These are phyloP conservation scores for Mechanitis mazaeus DNA, from an alignment of 2,888 invertebrate species.

Conservation along the genomic window DNA sequence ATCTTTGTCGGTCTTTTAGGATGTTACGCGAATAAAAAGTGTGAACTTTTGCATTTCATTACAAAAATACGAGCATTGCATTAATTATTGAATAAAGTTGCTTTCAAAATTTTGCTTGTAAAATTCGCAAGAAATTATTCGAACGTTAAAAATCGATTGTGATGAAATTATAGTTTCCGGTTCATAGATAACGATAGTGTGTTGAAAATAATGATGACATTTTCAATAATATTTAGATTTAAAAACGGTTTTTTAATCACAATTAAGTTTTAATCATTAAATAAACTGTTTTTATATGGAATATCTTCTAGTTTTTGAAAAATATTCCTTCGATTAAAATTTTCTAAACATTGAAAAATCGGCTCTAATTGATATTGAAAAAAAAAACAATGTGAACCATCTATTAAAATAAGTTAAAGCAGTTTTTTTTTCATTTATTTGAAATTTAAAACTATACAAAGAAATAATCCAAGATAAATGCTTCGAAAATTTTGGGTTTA, in stretches of 20 bases:
- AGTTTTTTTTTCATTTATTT: too few relatives aligned
- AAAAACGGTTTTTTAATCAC: neutral
- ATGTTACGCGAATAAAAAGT: constrained; percentile 49
- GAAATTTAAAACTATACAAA: too few relatives aligned
- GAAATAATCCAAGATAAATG: too few relatives aligned
- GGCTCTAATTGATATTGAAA: too few relatives aligned
- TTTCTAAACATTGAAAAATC: too few relatives aligned
- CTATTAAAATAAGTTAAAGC: too few relatives aligned
- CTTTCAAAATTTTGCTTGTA: constrained; percentile 32
- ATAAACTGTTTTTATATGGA: too few relatives aligned
- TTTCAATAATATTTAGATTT: constrained; percentile 11
- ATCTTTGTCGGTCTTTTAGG: constrained; percentile 34
- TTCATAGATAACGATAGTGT: constrained; percentile 33
- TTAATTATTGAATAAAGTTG: constrained; percentile 39
- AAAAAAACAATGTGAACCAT: too few relatives aligned
- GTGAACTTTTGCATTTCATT: constrained; percentile 44
- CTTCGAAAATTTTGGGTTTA: too few relatives aligned
- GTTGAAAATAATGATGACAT: constrained; percentile 39
- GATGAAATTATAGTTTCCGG: constrained; percentile 31
- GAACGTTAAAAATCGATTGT: constrained; percentile 39
- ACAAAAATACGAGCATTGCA: constrained; percentile 48
- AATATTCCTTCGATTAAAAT: too few relatives aligned
- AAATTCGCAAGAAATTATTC: constrained; percentile 40
- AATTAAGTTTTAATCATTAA: too few relatives aligned
- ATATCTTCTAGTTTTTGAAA: too few relatives aligned